Evolutionary conservation across 1,140 invertebrate genomes (phyloP).

Genomic region (Drosophila saltans): DNA sequence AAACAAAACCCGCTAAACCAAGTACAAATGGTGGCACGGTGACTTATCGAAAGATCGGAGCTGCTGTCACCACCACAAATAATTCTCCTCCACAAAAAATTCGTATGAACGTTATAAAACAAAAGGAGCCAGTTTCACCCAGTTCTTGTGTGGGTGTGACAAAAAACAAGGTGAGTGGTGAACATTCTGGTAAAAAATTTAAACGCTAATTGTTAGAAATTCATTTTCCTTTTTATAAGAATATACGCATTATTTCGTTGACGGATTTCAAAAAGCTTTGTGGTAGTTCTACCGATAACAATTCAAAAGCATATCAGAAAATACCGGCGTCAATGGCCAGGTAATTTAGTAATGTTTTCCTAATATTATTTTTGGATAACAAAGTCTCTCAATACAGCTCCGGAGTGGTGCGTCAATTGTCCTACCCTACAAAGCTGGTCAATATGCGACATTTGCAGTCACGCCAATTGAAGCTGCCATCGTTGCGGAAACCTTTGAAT

Average conservation of each 20-base stretch:
- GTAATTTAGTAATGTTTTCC: constrained; percentile 16
- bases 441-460: constrained; percentile 68
- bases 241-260: constrained; percentile 78
- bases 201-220: neutral
- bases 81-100: constrained; percentile 61
- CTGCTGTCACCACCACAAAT: constrained; percentile 25
- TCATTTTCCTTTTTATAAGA: constrained; percentile 40
- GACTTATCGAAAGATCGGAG: constrained; percentile 22
- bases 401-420: constrained; percentile 66
- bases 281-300: constrained; percentile 53
- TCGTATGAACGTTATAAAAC: constrained; percentile 71
- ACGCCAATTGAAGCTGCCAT: constrained; percentile 60
- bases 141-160: constrained; percentile 42
- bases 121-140: constrained; percentile 43
- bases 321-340: constrained; percentile 70
- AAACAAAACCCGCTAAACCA: constrained; percentile 70
- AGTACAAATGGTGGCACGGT: constrained; percentile 42
- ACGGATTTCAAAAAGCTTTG: constrained; percentile 79
- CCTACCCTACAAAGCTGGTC: constrained; percentile 68
- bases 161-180: constrained; percentile 61
- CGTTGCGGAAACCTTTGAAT: constrained; percentile 31
- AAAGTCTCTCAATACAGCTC: constrained; percentile 30
- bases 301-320: constrained; percentile 69
- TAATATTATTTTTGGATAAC: neutral
- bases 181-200: neutral